A percentile compares a stretch with the other conserved stretches of the same genome.
Conservation (phyloP, 2,797 vertebrate species). For the Acipenser ruthenus region DNA sequence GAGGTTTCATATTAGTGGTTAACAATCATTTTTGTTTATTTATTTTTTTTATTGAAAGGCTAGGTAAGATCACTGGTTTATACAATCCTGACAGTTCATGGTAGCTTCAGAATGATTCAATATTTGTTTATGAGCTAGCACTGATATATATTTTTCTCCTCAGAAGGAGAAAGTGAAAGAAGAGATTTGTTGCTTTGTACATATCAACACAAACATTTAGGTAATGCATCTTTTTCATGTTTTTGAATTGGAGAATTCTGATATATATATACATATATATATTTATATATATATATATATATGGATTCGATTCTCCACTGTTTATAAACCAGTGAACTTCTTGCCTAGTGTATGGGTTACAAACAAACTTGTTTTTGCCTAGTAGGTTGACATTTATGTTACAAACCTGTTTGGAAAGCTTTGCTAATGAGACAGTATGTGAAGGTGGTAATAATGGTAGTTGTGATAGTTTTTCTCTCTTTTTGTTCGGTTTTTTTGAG, state of each 20-base stretch:
- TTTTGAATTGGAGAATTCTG: not conserved
- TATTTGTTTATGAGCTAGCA: conserved; percentile 18
- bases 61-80: conserved; percentile 69
- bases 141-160: not conserved
- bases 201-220: not conserved
- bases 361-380: conserved; percentile 35
- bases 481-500: conserved; percentile 49
- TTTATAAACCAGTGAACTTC: conserved; percentile 5
- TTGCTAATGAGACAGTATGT: conserved; percentile 74
- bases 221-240: not conserved
- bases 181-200: not conserved
- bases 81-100: conserved; percentile 13
- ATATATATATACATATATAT: not conserved
- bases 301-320: not conserved
- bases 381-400: conserved; percentile 41
- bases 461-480: conserved; percentile 43
- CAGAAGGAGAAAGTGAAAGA: not conserved
- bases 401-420: conserved; percentile 61
- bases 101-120: conserved; percentile 6
- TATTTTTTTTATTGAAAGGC: conserved; percentile 57
- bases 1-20: conserved; percentile 49
- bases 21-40: conserved; percentile 63
- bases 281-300: too few species aligned
- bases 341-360: conserved; percentile 19
- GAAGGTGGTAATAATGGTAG: conserved; percentile 54